These are phyloP conservation scores for Enteromius mattozi DNA, from an alignment of 2,797 vertebrate species.

Conservation along the genomic window DNA sequence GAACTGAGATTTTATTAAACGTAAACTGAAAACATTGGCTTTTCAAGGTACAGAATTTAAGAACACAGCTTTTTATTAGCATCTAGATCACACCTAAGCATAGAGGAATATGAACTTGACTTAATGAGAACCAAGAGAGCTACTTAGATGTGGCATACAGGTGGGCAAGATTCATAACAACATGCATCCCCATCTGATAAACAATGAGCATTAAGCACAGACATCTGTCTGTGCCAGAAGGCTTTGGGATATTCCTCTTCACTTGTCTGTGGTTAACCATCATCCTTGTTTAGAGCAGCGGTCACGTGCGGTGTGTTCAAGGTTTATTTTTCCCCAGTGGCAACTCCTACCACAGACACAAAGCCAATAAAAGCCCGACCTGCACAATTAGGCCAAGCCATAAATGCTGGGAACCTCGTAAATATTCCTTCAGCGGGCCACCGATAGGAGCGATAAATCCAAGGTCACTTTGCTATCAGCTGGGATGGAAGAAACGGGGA, in stretches of 20 bases:
- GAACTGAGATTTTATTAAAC: neutral
- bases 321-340: constrained; percentile 54
- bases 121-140: constrained; percentile 37
- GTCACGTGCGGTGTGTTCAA: constrained; percentile 42
- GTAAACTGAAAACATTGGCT: neutral
- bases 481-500: constrained; percentile 38
- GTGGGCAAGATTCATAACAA: constrained; percentile 56
- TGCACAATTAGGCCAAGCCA: constrained; percentile 66
- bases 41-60: neutral
- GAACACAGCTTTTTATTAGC: neutral
- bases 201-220: constrained; percentile 58
- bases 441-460: constrained; percentile 55
- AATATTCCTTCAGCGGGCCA: constrained; percentile 64
- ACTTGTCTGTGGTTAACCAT: constrained; percentile 55
- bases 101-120: constrained; percentile 46
- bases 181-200: constrained; percentile 63
- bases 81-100: neutral
- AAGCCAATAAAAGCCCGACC: constrained; percentile 61
- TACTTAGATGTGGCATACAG: constrained; percentile 11
- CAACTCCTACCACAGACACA: constrained; percentile 49
- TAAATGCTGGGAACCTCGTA: constrained; percentile 58
- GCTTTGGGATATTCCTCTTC: constrained; percentile 44
- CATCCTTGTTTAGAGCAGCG: constrained; percentile 43
- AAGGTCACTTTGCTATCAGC: constrained; percentile 70
- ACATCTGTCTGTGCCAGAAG: constrained; percentile 59